Evolutionary conservation across 2,888 invertebrate genomes (phyloP).

Genomic region (Acleris cristana): DNA sequence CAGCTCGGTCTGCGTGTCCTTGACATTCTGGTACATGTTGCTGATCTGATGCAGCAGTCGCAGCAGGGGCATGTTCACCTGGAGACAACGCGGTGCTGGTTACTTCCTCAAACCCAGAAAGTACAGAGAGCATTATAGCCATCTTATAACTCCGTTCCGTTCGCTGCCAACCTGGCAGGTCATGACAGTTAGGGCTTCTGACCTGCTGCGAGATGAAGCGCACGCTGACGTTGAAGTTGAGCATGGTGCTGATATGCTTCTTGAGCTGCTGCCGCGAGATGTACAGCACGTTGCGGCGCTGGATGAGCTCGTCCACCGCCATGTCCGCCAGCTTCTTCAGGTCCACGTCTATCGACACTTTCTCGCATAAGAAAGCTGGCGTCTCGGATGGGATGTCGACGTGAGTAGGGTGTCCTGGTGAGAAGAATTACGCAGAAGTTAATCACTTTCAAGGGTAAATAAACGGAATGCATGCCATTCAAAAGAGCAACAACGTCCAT

Average conservation of each 20-base stretch:
- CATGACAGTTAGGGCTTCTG: neutral
- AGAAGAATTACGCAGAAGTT: neutral
- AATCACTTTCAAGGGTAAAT: too few species aligned
- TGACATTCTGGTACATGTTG: conserved; percentile 98
- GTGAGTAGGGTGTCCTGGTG: conserved; percentile 60
- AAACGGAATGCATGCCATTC: too few species aligned
- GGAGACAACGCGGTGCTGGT: neutral
- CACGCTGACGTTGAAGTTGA: conserved; percentile 94
- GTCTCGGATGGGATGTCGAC: conserved; percentile 87
- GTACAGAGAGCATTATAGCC: too few species aligned
- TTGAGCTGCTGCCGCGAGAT: conserved; percentile 94
- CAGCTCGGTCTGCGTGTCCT: conserved; percentile 95
- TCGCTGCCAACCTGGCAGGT: too few species aligned
- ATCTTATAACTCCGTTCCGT: too few species aligned
- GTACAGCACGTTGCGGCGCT: conserved; percentile 92
- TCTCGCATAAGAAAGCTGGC: conserved; percentile 96
- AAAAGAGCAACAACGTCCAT: too few species aligned
- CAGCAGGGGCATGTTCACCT: conserved; percentile 97
- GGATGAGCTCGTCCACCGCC: conserved; percentile 93
- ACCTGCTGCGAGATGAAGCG: conserved; percentile 96
- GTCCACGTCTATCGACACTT: conserved; percentile 94
- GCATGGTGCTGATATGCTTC: conserved; percentile 95
- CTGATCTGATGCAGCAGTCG: conserved; percentile 97
- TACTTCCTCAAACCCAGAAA: neutral
- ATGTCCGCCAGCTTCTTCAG: conserved; percentile 95